phyloP scores from a whole-genome alignment of 2,888 invertebrate species.

The Tetragonula carbonaria region DNA sequence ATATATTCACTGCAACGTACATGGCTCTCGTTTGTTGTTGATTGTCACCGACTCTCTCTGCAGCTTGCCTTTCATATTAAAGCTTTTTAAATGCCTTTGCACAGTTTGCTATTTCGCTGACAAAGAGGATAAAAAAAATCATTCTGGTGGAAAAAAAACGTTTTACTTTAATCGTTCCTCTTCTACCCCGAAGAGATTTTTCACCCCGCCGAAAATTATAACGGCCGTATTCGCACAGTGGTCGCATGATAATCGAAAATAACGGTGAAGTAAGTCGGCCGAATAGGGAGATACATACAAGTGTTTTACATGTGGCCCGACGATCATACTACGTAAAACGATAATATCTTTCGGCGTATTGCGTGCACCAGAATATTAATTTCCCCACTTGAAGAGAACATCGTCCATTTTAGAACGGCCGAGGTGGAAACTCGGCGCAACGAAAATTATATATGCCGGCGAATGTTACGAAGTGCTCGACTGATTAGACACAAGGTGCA shows the following conservation, averaged over 20 bases:
- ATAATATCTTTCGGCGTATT: not conserved
- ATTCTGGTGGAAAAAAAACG: not conserved
- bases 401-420: slow-evolving; percentile 1
- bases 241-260: not conserved
- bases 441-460: slow-evolving; percentile 44
- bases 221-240: not conserved
- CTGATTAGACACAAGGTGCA: slow-evolving; percentile 43
- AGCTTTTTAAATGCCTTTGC: not conserved
- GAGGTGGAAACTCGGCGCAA: not conserved
- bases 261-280: not conserved
- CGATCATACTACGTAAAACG: not conserved
- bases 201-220: not conserved
- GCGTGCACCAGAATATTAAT: slow-evolving; percentile 31
- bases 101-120: not conserved
- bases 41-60: not conserved
- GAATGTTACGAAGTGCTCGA: slow-evolving; percentile 31
- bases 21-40: not conserved
- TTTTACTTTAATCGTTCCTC: not conserved
- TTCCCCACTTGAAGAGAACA: slow-evolving; percentile 10
- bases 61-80: not conserved
- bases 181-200: not conserved
- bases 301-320: not conserved
- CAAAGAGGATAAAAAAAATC: not conserved
- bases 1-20: not conserved
- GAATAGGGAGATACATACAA: not conserved